Evolutionary conservation across 2,797 vertebrate genomes (phyloP), one percentile per base, ranked within the genome.

Genomic region (Artibeus lituratus): DNA sequence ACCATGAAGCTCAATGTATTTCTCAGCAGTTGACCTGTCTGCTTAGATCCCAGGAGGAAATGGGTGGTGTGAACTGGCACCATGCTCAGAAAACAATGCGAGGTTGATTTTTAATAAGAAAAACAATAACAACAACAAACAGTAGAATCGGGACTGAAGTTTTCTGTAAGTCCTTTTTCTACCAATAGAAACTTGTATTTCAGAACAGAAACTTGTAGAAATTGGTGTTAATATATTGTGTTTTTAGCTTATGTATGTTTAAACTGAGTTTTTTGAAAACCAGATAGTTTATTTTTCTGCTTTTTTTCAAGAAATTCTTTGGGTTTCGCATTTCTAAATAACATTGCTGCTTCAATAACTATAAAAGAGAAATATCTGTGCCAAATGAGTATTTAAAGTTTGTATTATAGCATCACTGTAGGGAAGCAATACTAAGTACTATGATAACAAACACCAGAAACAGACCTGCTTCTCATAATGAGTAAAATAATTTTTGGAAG

Each of bases 1-100:
- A 89, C n/a, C 94, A 78, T 55, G 91, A 81, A 91, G 83, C 83
- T 86, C 90, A 82, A 77, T 78, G 92, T 53, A 35, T 78, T 96
- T 86, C 76, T 86, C 94, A 87, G 83, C 73, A 82, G 32, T 37
- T 90, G 78, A 93, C 85, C 47, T 93, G 24, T 92, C 21, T 72
- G 67, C 32, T 88, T 35, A 59, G 53, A 82, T 90, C 67, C 78
- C 73, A 78, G 73, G 83, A 94, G 49, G 26, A 91, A 92, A 77
- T 16, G 73, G 32, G n/a, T 62, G 37, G 47, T 77, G 26, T 78
- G 74, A 73, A 55, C 4, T 88, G 78, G 69, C 83, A 55, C 10
- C n/a, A 5, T 3, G 12, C 83, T 87, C 67, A 69, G 67, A 70
- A 69, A 29, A 87, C 8, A 19, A 55, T 7, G 32, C 14, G 16